Conservation (phyloP, 2,113 vertebrate genomes). For the Uria lomvia region DNA sequence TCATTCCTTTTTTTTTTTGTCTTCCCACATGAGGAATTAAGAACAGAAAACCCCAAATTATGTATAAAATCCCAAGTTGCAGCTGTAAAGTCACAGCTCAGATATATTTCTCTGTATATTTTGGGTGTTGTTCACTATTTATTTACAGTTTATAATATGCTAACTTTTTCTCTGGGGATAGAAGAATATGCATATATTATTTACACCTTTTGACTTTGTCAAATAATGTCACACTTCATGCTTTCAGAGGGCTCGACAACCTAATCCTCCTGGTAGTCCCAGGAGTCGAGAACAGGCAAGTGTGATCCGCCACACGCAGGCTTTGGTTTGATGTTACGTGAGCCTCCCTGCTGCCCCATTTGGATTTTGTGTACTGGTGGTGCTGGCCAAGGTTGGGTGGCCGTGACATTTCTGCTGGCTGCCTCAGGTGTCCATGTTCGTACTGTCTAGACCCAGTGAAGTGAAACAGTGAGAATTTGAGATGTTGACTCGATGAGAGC, state of each 20-base stretch:
- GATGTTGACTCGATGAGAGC: not conserved
- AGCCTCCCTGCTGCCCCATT: not conserved
- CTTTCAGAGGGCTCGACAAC: not conserved
- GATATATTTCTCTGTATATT: not conserved
- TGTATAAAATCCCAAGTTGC: not conserved
- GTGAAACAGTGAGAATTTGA: not conserved
- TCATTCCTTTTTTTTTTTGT: not conserved
- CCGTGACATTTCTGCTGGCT: not conserved
- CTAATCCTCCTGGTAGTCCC: not conserved
- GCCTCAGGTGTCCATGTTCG: not conserved
- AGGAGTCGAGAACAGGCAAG: not conserved
- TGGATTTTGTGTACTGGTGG: not conserved
- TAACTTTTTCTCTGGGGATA: not conserved
- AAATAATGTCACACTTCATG: not conserved
- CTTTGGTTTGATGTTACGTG: not conserved
- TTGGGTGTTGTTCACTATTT: not conserved
- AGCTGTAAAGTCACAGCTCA: not conserved
- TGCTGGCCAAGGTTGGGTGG: not conserved
- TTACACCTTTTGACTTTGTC: not conserved
- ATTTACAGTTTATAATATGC: not conserved
- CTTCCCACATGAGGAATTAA: not conserved
- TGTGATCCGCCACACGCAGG: not conserved
- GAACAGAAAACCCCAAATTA: not conserved
- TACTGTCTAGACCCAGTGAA: not conserved
- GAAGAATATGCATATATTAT: not conserved